Conservation (phyloP, 2,888 invertebrate genomes). For the Mythimna lalbum region DNA sequence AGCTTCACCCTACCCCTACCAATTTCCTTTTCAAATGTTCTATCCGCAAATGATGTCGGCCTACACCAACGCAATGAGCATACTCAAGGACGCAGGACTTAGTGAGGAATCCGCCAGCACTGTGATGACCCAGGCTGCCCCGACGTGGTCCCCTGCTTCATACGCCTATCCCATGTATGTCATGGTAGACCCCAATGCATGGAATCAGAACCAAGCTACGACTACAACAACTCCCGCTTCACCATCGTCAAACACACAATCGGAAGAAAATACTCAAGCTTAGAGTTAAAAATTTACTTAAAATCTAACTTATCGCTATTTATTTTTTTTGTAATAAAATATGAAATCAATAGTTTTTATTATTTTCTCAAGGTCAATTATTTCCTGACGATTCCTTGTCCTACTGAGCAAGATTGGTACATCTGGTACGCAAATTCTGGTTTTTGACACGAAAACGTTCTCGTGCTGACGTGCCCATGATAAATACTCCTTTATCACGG, state of each 20-base stretch:
- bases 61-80: slow-evolving; percentile 78
- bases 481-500: no score
- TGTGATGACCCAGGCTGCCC: slow-evolving; percentile 69
- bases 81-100: slow-evolving; percentile 76
- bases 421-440: not conserved
- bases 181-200: slow-evolving; percentile 82
- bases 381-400: not conserved
- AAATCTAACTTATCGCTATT: slow-evolving; percentile 45
- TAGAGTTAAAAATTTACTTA: slow-evolving; percentile 20
- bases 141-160: slow-evolving; percentile 77
- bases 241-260: slow-evolving; percentile 47
- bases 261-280: slow-evolving; percentile 56
- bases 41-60: slow-evolving; percentile 85
- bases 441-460: not conserved
- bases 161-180: slow-evolving; percentile 83
- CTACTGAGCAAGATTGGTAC: not conserved
- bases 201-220: slow-evolving; percentile 74
- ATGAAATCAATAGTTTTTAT: slow-evolving; percentile 7
- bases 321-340: slow-evolving; percentile 55
- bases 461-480: no score
- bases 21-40: slow-evolving; percentile 76
- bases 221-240: slow-evolving; percentile 64
- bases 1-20: slow-evolving; percentile 72
- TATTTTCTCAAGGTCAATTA: not conserved
- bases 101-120: slow-evolving; percentile 73